Evolutionary conservation across 2,113 vertebrate species (phyloP).

Genomic region (Anhinga anhinga): DNA sequence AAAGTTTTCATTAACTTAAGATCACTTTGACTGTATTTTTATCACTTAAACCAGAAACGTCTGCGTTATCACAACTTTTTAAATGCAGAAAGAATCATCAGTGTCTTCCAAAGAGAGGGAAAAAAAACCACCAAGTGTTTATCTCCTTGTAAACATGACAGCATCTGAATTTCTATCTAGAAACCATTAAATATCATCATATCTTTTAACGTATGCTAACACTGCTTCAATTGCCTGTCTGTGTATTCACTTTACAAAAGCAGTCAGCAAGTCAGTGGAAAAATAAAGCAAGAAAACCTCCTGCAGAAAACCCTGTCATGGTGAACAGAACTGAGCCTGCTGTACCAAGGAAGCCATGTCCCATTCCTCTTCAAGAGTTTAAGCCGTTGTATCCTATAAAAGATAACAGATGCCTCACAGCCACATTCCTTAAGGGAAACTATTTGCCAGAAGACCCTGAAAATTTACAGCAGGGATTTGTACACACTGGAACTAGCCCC

Average conservation of each 20-base stretch:
- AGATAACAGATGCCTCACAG: background rate
- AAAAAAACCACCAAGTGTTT: background rate
- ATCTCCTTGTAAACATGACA: background rate
- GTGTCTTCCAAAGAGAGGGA: background rate
- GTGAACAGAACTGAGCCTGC: background rate
- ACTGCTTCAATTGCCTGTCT: background rate
- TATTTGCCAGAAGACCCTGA: background rate
- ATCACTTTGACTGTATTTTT: background rate
- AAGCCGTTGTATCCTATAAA: background rate
- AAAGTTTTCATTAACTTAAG: background rate
- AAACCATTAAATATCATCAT: background rate
- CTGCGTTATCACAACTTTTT: background rate
- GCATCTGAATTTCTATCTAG: background rate
- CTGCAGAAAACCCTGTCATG: background rate
- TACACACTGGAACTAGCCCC: background rate
- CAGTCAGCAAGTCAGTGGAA: background rate
- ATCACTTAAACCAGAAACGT: background rate
- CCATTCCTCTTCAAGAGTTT: background rate
- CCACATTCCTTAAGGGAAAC: background rate
- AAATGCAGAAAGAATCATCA: background rate
- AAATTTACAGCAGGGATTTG: background rate
- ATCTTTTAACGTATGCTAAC: background rate
- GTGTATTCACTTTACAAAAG: background rate
- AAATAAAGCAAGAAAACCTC: background rate
- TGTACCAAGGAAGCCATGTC: rapidly evolving